phyloP scores from a whole-genome alignment of 2,797 vertebrate species.

The Borostomias antarcticus region DNA sequence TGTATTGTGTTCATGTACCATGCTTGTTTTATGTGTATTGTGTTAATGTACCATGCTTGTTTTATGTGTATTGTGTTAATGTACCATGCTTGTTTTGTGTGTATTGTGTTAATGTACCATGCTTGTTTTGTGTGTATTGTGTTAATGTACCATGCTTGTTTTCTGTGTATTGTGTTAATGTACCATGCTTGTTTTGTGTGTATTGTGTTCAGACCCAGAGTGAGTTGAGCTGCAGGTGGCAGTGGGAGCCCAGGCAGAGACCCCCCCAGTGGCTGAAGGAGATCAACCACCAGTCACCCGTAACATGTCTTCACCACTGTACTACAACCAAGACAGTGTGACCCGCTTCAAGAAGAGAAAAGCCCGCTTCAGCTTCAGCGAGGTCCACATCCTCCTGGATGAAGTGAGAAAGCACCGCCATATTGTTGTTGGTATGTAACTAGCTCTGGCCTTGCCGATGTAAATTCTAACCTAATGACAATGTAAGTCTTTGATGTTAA shows the following conservation, averaged over 20 bases:
- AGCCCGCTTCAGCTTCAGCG: conserved; percentile 79
- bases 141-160: not conserved
- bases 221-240: not conserved
- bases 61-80: too few species aligned
- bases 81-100: too few species aligned
- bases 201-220: not conserved
- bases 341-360: conserved; percentile 79
- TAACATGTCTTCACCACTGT: conserved; percentile 71
- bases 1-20: too few species aligned
- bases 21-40: too few species aligned
- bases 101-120: too few species aligned
- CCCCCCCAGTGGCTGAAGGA: conserved; percentile 8
- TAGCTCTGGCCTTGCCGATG: not conserved
- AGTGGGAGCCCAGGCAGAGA: not conserved
- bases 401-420: conserved; percentile 80
- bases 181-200: not conserved
- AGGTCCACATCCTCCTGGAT: conserved; percentile 81
- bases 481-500: not conserved
- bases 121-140: too few species aligned
- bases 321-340: conserved; percentile 65
- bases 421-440: conserved; percentile 76
- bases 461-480: too few species aligned
- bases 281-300: conserved; percentile 30
- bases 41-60: too few species aligned
- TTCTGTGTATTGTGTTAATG: not conserved